phyloP scores from a whole-genome alignment of 2,113 vertebrate genomes.

The Brachyhypopomus gauderio region DNA sequence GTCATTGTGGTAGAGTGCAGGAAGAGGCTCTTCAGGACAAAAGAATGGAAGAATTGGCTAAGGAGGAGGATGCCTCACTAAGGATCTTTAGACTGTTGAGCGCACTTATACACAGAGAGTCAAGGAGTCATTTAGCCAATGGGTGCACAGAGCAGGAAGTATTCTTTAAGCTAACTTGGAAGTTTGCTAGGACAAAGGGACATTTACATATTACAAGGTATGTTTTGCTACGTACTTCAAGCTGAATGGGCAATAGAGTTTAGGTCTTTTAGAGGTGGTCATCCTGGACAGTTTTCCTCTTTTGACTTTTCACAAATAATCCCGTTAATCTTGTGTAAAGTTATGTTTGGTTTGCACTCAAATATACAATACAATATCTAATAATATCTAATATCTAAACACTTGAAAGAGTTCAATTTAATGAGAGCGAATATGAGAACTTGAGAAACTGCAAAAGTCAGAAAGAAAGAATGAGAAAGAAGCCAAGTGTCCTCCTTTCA shows the following conservation, averaged over 20 bases:
- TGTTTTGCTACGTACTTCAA: constrained; percentile 32
- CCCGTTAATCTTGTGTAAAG: constrained; percentile 15
- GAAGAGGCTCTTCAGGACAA: constrained; percentile 56
- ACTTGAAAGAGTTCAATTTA: too few relatives aligned
- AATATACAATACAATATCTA: not conserved
- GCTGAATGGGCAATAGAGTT: not conserved
- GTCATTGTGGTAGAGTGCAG: not conserved
- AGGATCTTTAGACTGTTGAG: constrained; percentile 58
- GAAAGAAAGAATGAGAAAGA: constrained; percentile 2
- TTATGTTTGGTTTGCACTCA: not conserved
- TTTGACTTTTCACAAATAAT: constrained; percentile 23
- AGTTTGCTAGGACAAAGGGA: constrained; percentile 32
- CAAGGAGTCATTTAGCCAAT: constrained; percentile 58
- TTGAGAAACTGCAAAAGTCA: not conserved
- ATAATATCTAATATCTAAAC: too few relatives aligned
- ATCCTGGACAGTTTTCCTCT: not conserved
- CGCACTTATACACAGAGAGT: constrained; percentile 52
- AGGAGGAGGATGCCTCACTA: constrained; percentile 64
- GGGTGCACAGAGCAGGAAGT: constrained; percentile 37
- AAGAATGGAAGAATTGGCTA: constrained; percentile 43
- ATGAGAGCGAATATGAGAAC: too few relatives aligned
- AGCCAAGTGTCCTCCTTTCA: constrained; percentile 56
- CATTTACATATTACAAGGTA: constrained; percentile 19
- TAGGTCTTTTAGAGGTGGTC: not conserved
- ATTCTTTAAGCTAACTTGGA: constrained; percentile 21